Evolutionary conservation across 1,140 invertebrate species (phyloP).

Genomic region (Branchinecta lynchi): DNA sequence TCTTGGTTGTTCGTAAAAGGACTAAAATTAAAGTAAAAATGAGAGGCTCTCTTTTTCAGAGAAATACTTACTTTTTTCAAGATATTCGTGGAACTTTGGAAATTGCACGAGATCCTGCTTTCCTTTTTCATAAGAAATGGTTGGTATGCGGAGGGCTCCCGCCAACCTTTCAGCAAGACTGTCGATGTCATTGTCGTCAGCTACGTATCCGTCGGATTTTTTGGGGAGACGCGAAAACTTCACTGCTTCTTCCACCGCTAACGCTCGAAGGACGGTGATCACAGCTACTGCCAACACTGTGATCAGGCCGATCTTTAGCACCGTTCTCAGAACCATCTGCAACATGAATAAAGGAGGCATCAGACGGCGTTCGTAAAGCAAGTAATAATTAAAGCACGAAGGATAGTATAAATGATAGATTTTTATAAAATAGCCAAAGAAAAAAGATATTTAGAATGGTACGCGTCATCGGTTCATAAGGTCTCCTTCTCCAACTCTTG

Average conservation of each 20-base stretch:
- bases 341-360: too few relatives aligned
- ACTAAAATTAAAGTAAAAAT: too few relatives aligned
- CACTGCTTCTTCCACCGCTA: background rate
- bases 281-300: background rate
- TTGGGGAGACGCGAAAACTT: background rate
- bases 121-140: constrained; percentile 22
- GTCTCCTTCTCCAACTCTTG: too few relatives aligned
- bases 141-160: constrained; percentile 23
- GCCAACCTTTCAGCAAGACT: constrained; percentile 21
- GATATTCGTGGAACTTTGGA: constrained; percentile 21
- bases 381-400: too few relatives aligned
- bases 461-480: too few relatives aligned
- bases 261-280: background rate
- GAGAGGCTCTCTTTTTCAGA: background rate
- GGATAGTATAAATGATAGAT: too few relatives aligned
- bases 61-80: constrained; percentile 24
- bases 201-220: background rate
- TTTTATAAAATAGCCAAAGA: too few relatives aligned
- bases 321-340: too few relatives aligned
- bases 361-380: too few relatives aligned
- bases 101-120: constrained; percentile 23
- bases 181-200: background rate
- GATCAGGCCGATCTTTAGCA: too few relatives aligned
- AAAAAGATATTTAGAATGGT: too few relatives aligned
- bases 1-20: too few relatives aligned